Evolutionary conservation across 1,140 invertebrate species (phyloP).

Genomic region (Platyura marginata): DNA sequence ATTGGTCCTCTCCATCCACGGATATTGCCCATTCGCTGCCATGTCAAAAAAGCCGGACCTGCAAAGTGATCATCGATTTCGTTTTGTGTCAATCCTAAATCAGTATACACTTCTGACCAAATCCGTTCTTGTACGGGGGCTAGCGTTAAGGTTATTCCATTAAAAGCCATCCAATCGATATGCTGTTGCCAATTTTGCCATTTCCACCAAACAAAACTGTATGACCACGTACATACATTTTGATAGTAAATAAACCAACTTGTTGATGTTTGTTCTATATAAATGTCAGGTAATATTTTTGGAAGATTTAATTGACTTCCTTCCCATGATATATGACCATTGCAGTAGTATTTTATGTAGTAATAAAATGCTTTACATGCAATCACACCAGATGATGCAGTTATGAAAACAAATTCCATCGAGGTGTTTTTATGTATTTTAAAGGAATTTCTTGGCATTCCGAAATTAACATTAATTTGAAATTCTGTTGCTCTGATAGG

Average conservation of each 20-base stretch:
- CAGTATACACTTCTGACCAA: constrained; percentile 57
- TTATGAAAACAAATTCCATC: constrained; percentile 29
- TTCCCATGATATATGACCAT: constrained; percentile 74
- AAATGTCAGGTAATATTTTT: constrained; percentile 33
- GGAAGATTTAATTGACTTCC: constrained; percentile 40
- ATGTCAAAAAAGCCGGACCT: constrained; percentile 90
- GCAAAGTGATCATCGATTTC: constrained; percentile 71
- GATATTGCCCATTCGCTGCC: constrained; percentile 91
- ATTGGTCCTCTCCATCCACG: constrained; percentile 75
- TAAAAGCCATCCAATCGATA: constrained; percentile 92
- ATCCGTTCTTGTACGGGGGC: constrained; percentile 84
- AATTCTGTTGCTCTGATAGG: too few relatives aligned
- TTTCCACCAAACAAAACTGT: constrained; percentile 83
- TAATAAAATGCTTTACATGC: constrained; percentile 72
- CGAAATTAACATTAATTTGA: too few relatives aligned
- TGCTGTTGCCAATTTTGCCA: constrained; percentile 67
- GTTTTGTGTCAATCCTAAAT: constrained; percentile 48
- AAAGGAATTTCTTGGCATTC: constrained; percentile 22
- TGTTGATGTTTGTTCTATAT: constrained; percentile 27
- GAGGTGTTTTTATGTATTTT: constrained; percentile 8
- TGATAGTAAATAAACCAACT: constrained; percentile 50
- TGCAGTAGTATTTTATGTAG: constrained; percentile 70
- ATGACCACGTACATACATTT: constrained; percentile 84
- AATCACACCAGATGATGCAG: constrained; percentile 58
- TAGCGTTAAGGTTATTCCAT: constrained; percentile 78